These are phyloP conservation scores for Synaphobranchus kaupii DNA, from an alignment of 2,797 vertebrate genomes.

Conservation along the genomic window DNA sequence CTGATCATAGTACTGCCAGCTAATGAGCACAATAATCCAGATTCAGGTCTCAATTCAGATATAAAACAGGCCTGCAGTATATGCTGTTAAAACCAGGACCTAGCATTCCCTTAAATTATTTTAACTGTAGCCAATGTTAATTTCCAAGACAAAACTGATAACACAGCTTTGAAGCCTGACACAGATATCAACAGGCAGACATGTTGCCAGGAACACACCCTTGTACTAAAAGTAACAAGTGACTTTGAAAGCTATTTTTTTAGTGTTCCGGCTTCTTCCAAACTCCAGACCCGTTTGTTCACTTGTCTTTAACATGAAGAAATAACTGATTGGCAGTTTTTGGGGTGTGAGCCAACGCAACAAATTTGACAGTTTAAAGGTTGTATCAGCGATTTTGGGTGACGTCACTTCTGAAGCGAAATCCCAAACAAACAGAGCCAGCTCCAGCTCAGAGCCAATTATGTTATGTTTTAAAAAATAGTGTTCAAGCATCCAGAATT, in stretches of 20 bases:
- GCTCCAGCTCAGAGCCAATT: too few relatives aligned
- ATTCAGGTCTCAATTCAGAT: background rate
- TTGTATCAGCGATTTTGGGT: too few relatives aligned
- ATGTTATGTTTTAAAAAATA: too few relatives aligned
- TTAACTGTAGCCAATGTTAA: background rate
- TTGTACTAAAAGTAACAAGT: background rate
- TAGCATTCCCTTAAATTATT: background rate
- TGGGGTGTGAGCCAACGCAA: background rate
- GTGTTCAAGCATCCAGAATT: too few relatives aligned
- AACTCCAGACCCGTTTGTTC: background rate
- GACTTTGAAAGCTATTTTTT: background rate
- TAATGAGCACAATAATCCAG: background rate
- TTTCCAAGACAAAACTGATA: slow-evolving; percentile 16
- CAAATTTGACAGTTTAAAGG: background rate
- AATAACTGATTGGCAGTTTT: background rate
- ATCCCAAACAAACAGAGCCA: too few relatives aligned
- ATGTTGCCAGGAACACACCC: slow-evolving; percentile 6
- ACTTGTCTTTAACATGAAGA: background rate
- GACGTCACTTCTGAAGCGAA: too few relatives aligned
- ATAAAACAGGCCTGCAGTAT: background rate
- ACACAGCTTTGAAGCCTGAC: slow-evolving; percentile 7
- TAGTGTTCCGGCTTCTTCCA: background rate
- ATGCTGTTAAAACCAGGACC: background rate
- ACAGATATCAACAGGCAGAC: background rate
- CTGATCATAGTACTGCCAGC: background rate